phyloP scores from a whole-genome alignment of 2,113 vertebrate species.

The Muntiacus reevesi region DNA sequence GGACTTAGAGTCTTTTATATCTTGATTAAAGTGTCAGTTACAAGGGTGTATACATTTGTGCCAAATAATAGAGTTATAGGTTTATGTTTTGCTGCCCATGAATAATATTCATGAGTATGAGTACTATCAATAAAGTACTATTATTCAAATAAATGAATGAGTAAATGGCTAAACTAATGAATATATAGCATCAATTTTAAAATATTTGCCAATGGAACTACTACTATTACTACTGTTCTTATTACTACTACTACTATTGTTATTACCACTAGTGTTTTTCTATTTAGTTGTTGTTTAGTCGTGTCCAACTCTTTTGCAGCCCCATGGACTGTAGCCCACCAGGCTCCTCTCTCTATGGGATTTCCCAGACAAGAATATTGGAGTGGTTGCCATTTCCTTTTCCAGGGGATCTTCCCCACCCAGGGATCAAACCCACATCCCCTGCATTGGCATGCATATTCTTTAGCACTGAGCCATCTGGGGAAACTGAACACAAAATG shows the following conservation, averaged over 20 bases:
- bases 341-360: background rate
- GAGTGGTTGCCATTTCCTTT: background rate
- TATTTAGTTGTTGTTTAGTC: background rate
- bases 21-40: background rate
- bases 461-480: background rate
- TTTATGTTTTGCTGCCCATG: background rate
- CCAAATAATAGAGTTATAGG: background rate
- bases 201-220: background rate
- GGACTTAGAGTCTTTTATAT: background rate
- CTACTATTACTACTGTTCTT: background rate
- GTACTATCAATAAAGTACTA: background rate
- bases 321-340: background rate
- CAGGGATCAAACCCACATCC: background rate
- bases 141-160: background rate
- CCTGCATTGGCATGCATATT: background rate
- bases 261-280: background rate
- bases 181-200: background rate
- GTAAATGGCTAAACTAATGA: background rate
- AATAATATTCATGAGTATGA: background rate
- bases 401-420: background rate
- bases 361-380: background rate
- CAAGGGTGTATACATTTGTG: background rate
- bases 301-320: background rate
- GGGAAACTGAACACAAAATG: background rate
- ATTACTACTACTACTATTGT: background rate